Conservation (phyloP, 2,797 vertebrate genomes). For the Trachurus trachurus region DNA sequence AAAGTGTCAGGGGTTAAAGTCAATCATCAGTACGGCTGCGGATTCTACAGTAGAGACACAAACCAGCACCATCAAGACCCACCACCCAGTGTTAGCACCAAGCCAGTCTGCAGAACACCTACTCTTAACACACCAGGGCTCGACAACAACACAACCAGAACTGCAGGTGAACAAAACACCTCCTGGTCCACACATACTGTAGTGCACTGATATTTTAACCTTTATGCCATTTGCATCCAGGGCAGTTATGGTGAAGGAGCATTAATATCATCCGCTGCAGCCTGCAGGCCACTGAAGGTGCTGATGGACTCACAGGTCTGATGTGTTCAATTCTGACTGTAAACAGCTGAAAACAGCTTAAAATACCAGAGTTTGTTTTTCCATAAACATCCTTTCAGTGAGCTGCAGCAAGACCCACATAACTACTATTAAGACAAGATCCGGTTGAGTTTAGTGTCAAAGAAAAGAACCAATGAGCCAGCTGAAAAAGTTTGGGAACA, state of each 20-base stretch:
- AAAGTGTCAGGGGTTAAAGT: slow-evolving; percentile 43
- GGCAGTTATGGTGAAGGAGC: not conserved
- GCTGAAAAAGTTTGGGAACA: not conserved
- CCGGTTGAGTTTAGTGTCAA: not conserved
- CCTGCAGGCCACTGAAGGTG: slow-evolving; percentile 35
- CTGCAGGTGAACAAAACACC: not conserved
- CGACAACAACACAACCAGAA: not conserved
- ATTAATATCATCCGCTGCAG: slow-evolving; percentile 8
- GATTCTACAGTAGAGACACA: slow-evolving; percentile 41
- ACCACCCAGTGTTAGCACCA: slow-evolving; percentile 72
- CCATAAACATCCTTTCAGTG: slow-evolving; percentile 32
- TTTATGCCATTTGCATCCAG: not conserved
- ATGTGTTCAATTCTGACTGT: not conserved
- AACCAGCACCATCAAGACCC: slow-evolving; percentile 51
- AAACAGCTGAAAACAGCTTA: not conserved
- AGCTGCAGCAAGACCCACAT: slow-evolving; percentile 6
- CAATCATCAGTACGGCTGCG: slow-evolving; percentile 58
- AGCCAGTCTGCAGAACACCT: slow-evolving; percentile 37
- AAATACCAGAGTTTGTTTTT: not conserved
- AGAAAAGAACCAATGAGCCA: too few relatives aligned
- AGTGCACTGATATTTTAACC: not conserved
- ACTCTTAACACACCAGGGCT: not conserved
- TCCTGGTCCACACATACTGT: not conserved
- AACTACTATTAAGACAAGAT: not conserved
- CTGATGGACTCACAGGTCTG: not conserved